Evolutionary conservation across 1,140 invertebrate species (phyloP).

Genomic region (Danaus melanippus): DNA sequence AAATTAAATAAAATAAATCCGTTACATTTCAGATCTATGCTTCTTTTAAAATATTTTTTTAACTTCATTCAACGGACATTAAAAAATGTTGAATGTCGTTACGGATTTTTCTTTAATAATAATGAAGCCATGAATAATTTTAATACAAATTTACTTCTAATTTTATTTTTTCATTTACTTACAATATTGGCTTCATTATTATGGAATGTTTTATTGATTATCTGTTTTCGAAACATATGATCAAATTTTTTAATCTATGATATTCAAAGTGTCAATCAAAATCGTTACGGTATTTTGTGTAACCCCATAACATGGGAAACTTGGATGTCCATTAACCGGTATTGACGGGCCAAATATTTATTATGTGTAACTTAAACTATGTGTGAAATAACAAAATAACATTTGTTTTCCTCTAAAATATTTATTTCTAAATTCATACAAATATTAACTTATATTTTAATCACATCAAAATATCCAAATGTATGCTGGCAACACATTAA

Average conservation of each 20-base stretch:
- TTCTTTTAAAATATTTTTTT: no score
- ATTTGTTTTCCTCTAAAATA: conserved; percentile 26
- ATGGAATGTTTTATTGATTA: conserved; percentile 1
- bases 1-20: no score
- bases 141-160: no score
- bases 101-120: no score
- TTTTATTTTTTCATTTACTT: no score
- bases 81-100: no score
- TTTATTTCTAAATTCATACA: conserved; percentile 21
- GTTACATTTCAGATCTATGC: no score
- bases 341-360: conserved; percentile 31
- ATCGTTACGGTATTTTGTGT: conserved; percentile 43
- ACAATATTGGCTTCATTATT: no score
- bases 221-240: conserved; percentile 2
- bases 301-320: conserved; percentile 49
- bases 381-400: conserved; percentile 51
- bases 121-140: no score
- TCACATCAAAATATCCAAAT: conserved; percentile 29
- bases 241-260: conserved; percentile 5
- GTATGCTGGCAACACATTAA: conserved; percentile 45
- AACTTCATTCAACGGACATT: no score
- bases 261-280: conserved; percentile 69
- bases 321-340: conserved; percentile 44
- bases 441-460: conserved; percentile 18
- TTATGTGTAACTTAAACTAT: conserved; percentile 19